These are phyloP conservation scores for Aradophagus sp. DNA, from an alignment of 1,140 invertebrate genomes.

Conservation along the genomic window DNA sequence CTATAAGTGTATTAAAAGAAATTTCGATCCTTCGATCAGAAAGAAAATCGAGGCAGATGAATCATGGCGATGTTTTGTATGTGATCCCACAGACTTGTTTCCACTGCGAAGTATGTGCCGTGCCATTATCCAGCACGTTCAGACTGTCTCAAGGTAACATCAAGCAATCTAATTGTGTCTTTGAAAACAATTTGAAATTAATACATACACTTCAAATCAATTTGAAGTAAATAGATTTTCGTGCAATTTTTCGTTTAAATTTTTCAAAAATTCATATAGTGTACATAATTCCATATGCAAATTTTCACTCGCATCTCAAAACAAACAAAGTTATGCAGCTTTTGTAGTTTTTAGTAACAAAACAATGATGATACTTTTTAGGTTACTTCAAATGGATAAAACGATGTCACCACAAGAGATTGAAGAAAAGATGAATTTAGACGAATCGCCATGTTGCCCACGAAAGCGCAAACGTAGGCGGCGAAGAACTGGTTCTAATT, in stretches of 20 bases:
- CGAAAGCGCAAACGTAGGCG: conserved; percentile 65
- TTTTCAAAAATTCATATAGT: too few relatives aligned
- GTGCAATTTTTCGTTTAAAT: too few relatives aligned
- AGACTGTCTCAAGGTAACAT: conserved; percentile 66
- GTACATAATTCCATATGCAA: too few relatives aligned
- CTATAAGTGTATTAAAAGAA: conserved; percentile 86
- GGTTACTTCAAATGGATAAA: conserved; percentile 63
- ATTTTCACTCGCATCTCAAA: too few relatives aligned
- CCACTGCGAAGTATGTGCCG: conserved; percentile 79
- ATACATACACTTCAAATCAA: too few relatives aligned
- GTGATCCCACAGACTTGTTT: conserved; percentile 82
- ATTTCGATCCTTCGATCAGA: conserved; percentile 82
- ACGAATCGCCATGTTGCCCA: conserved; percentile 69
- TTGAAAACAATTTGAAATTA: too few relatives aligned
- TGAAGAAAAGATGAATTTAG: conserved; percentile 66
- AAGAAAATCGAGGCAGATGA: conserved; percentile 82
- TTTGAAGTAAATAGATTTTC: too few relatives aligned
- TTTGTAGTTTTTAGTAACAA: too few relatives aligned
- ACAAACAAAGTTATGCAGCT: too few relatives aligned
- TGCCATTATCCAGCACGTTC: conserved; percentile 74
- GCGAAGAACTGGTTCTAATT: conserved; percentile 60
- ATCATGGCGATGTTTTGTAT: conserved; percentile 90
- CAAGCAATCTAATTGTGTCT: too few relatives aligned
- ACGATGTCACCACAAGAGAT: conserved; percentile 59
- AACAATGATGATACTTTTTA: too few relatives aligned